A percentile compares a stretch with the other conserved stretches of the same genome.
These are phyloP conservation scores for Ganaspis sp. DNA, from an alignment of 1,140 invertebrate genomes.

Conservation along the genomic window DNA sequence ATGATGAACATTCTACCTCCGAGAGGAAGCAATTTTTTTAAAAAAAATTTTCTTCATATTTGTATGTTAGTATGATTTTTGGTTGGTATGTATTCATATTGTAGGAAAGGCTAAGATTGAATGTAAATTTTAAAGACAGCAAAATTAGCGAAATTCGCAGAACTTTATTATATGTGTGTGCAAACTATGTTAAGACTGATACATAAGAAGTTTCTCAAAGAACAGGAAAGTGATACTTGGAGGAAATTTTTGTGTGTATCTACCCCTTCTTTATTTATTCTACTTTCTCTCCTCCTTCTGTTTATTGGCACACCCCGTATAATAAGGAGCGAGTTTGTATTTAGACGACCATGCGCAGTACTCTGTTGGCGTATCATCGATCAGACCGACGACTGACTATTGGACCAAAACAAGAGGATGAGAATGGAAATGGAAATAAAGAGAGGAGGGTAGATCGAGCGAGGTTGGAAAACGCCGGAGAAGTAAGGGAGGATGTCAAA, in stretches of 20 bases:
- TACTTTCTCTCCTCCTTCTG: conserved; percentile 45
- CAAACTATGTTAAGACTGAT: background rate
- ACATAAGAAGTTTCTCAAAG: background rate
- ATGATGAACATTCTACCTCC: too few species aligned
- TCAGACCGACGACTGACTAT: conserved; percentile 73
- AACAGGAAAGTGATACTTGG: background rate
- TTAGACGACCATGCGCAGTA: conserved; percentile 74
- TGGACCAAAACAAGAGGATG: conserved; percentile 74
- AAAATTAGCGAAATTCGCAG: too few species aligned
- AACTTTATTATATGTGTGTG: too few species aligned
- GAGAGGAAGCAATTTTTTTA: too few species aligned
- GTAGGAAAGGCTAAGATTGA: too few species aligned
- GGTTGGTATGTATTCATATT: too few species aligned
- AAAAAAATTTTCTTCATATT: too few species aligned
- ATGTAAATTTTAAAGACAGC: too few species aligned
- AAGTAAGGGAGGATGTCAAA: conserved; percentile 1
- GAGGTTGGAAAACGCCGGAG: conserved; percentile 32
- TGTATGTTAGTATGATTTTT: too few species aligned
- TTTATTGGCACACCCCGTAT: conserved; percentile 73
- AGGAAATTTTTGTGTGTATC: conserved; percentile 43
- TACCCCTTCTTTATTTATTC: conserved; percentile 46
- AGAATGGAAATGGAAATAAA: conserved; percentile 62
- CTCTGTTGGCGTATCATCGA: conserved; percentile 74
- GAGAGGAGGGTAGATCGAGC: conserved; percentile 41
- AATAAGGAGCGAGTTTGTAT: conserved; percentile 73